A percentile compares a stretch with the other conserved stretches of the same genome.
Conservation (phyloP, 2,888 invertebrate species). For the Salticus scenicus region DNA sequence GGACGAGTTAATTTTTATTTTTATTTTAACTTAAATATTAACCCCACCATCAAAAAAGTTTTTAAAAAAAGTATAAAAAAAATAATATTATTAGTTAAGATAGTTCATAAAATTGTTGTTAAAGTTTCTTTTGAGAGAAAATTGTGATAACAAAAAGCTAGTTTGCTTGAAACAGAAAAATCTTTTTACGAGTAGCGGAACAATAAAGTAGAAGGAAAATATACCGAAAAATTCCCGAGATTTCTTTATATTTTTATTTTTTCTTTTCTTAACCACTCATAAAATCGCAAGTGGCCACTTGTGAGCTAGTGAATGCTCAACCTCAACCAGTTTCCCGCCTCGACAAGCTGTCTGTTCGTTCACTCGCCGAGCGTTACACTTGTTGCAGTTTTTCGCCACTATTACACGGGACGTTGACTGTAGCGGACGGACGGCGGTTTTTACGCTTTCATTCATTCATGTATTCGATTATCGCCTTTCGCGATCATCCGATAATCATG, state of each 20-base stretch:
- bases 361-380: constrained; percentile 9
- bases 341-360: constrained; percentile 16
- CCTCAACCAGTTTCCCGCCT: constrained; percentile 12
- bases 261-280: neutral
- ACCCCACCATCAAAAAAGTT: no score
- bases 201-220: neutral
- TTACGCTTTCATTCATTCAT: neutral
- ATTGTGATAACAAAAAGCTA: no score
- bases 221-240: neutral
- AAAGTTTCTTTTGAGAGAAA: no score
- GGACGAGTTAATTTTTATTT: no score
- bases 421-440: neutral
- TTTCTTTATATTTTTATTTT: neutral
- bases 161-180: no score
- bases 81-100: no score
- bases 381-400: neutral
- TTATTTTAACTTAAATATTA: no score
- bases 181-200: neutral
- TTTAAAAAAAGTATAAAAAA: no score
- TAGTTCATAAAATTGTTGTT: no score
- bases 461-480: neutral
- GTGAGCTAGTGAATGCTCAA: neutral
- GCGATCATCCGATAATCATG: neutral
- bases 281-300: constrained; percentile 12
- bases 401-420: constrained; percentile 15